These are phyloP conservation scores for Cancer borealis DNA, from an alignment of 2,888 invertebrate genomes.

Conservation along the genomic window DNA sequence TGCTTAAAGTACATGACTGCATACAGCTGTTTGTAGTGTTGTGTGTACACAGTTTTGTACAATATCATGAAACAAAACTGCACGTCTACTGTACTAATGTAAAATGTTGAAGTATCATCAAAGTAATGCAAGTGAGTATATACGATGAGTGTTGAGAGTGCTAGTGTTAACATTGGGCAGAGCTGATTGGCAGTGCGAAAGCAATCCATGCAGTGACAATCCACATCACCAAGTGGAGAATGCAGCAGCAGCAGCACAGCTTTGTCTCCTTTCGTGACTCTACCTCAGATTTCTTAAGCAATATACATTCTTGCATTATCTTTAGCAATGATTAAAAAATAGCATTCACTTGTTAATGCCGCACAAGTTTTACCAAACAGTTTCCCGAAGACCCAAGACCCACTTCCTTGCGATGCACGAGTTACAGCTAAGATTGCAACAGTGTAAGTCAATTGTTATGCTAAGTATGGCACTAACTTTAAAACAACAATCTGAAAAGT, in stretches of 20 bases:
- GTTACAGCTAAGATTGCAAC: background rate
- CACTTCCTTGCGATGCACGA: background rate
- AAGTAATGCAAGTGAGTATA: background rate
- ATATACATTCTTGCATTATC: slow-evolving; percentile 1
- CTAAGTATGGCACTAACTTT: slow-evolving; percentile 24
- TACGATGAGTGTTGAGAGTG: background rate
- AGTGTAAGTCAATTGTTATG: background rate
- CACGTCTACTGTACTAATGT: background rate
- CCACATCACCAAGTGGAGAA: slow-evolving; percentile 42
- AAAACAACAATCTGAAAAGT: slow-evolving; percentile 64
- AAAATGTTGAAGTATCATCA: background rate
- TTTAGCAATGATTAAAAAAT: background rate
- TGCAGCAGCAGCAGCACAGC: slow-evolving; percentile 51
- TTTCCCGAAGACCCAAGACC: background rate
- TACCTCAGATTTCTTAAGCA: slow-evolving; percentile 27
- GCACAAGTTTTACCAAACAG: background rate
- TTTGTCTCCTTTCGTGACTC: slow-evolving; percentile 9
- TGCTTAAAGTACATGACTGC: background rate
- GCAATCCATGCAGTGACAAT: slow-evolving; percentile 63
- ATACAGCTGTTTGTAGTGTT: slow-evolving; percentile 4
- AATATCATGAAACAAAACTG: background rate
- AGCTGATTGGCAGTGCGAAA: slow-evolving; percentile 71
- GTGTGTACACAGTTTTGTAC: background rate
- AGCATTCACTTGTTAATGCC: slow-evolving; percentile 21
- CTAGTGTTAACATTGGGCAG: slow-evolving; percentile 42